Base-by-base conservation (phyloP, 2,797 vertebrate genomes). In the Ptychadena robeensis region DNA sequence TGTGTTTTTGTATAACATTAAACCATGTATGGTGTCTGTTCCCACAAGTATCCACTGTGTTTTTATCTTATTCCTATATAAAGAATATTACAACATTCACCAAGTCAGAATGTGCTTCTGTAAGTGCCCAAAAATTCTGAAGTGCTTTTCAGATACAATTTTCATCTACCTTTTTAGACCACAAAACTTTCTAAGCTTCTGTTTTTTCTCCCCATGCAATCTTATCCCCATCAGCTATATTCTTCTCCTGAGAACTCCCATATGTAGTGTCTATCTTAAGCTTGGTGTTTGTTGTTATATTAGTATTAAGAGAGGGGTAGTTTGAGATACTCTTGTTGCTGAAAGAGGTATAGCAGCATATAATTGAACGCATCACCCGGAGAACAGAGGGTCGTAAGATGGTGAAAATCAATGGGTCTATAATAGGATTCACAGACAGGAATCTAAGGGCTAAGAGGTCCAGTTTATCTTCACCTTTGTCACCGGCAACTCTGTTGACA, bases 331-430 rank as follows among this genome's bases (percentile, higher is more conserved):
- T 79, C 12, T 79, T 88, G 12, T 70, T 67, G 0, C 7, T 2
- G 9, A 85, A 66, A 32, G 82, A 53, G 11, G 79, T 22, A 79
- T 40, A 90, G 83, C 91, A 92, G 88, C 94, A 95, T 1, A 95
- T 79, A 0, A 90, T 87, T 0, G 91, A 93, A 87, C 94, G 94
- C 74, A 94, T 85, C 1, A 97, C 89, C 87, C 94, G 93, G 86
- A 96, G 91, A 82, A 97, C 92, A 0, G 95, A 91, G 0, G 97
- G 97, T 37, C 96, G 92, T 69, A 98, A 92, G 83, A 99, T 92
- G 91, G 93, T 95, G 9, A 98, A 98, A 22, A 97, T 94, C 96
- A 95, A 98, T 0, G 98, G 97, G 73, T 98, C 95, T 2, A 97
- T 86, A 88, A 99, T 99, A 87, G 96, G 90, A 83, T 97, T 98